Base-by-base conservation (phyloP, 2,113 vertebrate genomes). In the Ageneiosus marmoratus region DNA sequence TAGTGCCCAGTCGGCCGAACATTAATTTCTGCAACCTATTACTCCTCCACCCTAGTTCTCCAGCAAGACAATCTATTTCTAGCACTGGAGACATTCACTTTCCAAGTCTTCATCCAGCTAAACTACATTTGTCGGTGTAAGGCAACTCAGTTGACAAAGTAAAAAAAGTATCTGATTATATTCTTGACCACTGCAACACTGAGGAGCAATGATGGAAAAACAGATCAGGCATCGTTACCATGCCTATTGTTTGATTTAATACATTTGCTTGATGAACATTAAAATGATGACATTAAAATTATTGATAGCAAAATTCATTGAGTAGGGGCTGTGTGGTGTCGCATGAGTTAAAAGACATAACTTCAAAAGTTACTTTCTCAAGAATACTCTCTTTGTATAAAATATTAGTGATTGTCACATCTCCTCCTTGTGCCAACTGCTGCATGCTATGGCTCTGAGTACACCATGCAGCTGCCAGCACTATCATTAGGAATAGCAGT, bases 1-100 rank as follows among this genome's bases (percentile, higher is more conserved):
- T 37, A 5, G 24, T 51, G n/a, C 62, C 24, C 50, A 63, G 74
- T 83, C 74, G 63, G 63, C 74, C 3, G n/a, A 55, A 60, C 58
- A 67, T 77, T 83, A 27, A 67, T 77, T 79, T 83, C 62, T 50
- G 44, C 60, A 76, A 55, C 50, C 62, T 69, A 65, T 83, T 77
- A 82, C 44, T 76, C 56, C 24, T 60, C 73, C 13, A 81, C 24
- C 60, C 6, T n/a, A 77, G 20, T 15, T 58, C 20, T 58, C 34
- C 79, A 62, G 29, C 50, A 65, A 44, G 5, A 58, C 55, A 18
- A 80, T 80, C 32, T 44, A 22, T 46, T 41, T 32, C 29, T 27
- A 53, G 51, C 46, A 67, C 6, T 51, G 50, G 41, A 77, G 16
- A 24, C 29, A 20, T 46, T 41, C 32, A 27, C 11, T 44, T 32